Percentiles rank a stretch among this genome's conserved stretches.
phyloP scores from a whole-genome alignment of 2,113 vertebrate genomes.

The Alectura lathami region DNA sequence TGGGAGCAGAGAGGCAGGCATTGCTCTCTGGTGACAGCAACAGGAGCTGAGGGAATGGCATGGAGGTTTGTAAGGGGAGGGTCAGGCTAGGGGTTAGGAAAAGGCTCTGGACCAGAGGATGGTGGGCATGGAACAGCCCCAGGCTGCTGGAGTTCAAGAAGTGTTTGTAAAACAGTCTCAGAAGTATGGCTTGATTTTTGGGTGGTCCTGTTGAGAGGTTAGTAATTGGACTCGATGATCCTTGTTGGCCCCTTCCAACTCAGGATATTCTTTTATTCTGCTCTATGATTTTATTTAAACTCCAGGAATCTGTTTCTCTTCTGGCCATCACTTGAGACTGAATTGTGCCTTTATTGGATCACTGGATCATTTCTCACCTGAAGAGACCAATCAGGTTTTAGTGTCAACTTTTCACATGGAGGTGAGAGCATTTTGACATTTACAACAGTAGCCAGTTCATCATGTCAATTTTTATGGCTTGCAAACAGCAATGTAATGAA shows the following conservation, averaged over 20 bases:
- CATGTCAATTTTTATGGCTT: neutral
- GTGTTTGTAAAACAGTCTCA: neutral
- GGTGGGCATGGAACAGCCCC: neutral
- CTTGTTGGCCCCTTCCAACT: neutral
- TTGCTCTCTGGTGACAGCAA: too few relatives aligned
- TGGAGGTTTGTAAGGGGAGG: too few relatives aligned
- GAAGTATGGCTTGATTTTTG: neutral
- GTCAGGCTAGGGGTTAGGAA: too few relatives aligned
- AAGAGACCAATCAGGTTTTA: slow-evolving; percentile 8
- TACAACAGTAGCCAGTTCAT: neutral
- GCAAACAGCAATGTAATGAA: neutral
- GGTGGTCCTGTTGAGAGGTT: neutral
- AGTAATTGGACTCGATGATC: neutral
- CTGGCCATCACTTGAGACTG: neutral
- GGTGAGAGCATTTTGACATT: neutral
- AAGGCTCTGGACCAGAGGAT: too few relatives aligned
- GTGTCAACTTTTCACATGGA: neutral
- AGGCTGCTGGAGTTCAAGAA: neutral
- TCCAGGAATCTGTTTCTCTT: neutral
- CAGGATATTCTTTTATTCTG: neutral
- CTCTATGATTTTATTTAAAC: neutral
- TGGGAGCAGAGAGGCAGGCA: too few relatives aligned
- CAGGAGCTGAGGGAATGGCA: too few relatives aligned
- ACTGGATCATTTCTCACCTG: slow-evolving; percentile 32
- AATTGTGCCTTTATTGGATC: slow-evolving; percentile 14